Conservation (phyloP, 2,888 invertebrate species). For the Rhyacophila evoluta region DNA sequence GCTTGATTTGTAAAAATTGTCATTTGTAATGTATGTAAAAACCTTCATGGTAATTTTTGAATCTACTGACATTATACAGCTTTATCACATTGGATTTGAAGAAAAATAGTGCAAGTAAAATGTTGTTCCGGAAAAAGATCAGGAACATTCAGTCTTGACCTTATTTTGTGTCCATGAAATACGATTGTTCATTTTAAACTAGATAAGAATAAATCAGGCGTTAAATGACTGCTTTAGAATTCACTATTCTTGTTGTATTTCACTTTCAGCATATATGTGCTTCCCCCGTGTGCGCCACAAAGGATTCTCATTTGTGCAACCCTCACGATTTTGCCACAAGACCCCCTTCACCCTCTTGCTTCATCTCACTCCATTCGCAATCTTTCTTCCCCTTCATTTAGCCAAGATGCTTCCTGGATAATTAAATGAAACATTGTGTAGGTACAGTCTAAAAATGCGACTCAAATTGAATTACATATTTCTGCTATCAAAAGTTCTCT, state of each 20-base stretch:
- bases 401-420: constrained; percentile 36
- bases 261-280: neutral
- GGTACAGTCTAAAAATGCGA: neutral
- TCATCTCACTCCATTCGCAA: neutral
- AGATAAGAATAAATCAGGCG: neutral
- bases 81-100: too few relatives aligned
- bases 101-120: too few relatives aligned
- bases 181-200: neutral
- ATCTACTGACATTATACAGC: too few relatives aligned
- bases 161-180: neutral
- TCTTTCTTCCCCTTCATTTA: constrained; percentile 36
- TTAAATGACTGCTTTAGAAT: neutral
- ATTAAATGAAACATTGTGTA: neutral
- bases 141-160: too few relatives aligned
- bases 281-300: neutral
- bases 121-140: too few relatives aligned
- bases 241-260: neutral
- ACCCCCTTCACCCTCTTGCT: neutral
- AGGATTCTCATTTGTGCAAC: constrained; percentile 20
- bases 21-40: too few relatives aligned
- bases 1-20: too few relatives aligned
- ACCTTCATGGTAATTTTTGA: too few relatives aligned
- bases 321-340: constrained; percentile 1
- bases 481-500: too few relatives aligned
- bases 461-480: neutral